Evolutionary conservation across 1,140 invertebrate species (phyloP), one percentile per base, ranked within the genome.

Genomic region (Lepidostoma basale): DNA sequence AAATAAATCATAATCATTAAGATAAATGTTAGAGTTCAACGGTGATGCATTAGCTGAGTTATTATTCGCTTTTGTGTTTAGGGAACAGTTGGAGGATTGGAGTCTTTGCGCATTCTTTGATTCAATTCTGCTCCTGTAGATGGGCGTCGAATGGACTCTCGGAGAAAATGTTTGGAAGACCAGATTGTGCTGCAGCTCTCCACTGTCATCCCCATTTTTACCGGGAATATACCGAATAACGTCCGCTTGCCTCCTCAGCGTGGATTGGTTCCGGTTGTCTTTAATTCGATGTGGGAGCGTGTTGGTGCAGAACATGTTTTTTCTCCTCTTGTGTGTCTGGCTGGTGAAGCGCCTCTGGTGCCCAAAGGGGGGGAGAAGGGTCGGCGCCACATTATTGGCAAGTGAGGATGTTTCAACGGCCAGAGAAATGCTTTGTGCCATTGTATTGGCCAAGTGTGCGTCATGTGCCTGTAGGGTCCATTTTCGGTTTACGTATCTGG

Each of bases 101-200:
- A 26, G 18, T 20, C 36, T 66, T 58, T 22, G 40, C 30, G 47
- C 16, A 67, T 44, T 68, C 20, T 56, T 56, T n/a, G 47, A 20
- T 23, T 72, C 47, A 22, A 39, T 36, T 54, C 66, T 68, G 39
- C 45, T 47, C 25, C 62, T 63, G 22, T 64, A 49, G 62, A 78
- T 79, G 39, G 82, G 82, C 70, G 82, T 83, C 3, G 82, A 83
- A 77, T 81, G 78, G 69, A 75, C 73, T 58, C 75, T 75, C 42
- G 81, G 81, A 60, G 73, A 18, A 40, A 73, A 73, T 26, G 62
- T 73, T 25, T 69, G 67, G 60, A 70, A 56, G 49, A 63, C 58
- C 26, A 63, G 22, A 22, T 69, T 54, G 39, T 62, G 54, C 26
- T 65, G 67, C 42, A 56, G 60, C 20, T 65, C 47, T 58, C 33